A percentile compares a stretch with the other conserved stretches of the same genome.
Evolutionary conservation across 2,888 invertebrate species (phyloP).

Genomic region (Tachina lurida): DNA sequence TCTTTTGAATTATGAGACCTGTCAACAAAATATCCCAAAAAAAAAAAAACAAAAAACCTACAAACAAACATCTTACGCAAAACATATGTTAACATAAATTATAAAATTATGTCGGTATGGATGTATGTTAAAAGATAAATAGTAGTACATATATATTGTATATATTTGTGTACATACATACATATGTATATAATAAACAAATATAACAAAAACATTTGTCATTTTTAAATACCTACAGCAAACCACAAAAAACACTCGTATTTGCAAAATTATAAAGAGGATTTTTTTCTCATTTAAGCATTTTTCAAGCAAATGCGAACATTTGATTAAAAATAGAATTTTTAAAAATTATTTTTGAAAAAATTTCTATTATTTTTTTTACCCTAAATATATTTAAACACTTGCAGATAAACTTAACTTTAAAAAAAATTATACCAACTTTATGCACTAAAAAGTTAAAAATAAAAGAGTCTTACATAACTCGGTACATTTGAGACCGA

Average conservation of each 20-base stretch:
- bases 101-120: slow-evolving; percentile 3
- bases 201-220: background rate
- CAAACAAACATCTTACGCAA: slow-evolving; percentile 40
- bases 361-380: slow-evolving; percentile 21
- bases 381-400: slow-evolving; percentile 9
- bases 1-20: slow-evolving; percentile 64
- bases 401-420: background rate
- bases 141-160: background rate
- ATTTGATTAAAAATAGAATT: background rate
- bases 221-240: slow-evolving; percentile 7
- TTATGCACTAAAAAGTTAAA: too few relatives aligned
- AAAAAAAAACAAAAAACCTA: slow-evolving; percentile 35
- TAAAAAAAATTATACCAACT: too few relatives aligned
- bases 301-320: slow-evolving; percentile 8
- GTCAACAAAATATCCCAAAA: slow-evolving; percentile 61
- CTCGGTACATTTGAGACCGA: too few relatives aligned
- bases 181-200: background rate
- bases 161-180: too few relatives aligned
- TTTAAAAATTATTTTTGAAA: slow-evolving; percentile 9
- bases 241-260: background rate
- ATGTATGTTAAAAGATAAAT: slow-evolving; percentile 7
- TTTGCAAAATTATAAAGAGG: background rate
- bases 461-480: too few relatives aligned
- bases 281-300: slow-evolving; percentile 24
- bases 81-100: slow-evolving; percentile 66